phyloP scores from a whole-genome alignment of 1,140 invertebrate genomes.

The Drosophila bocki region DNA sequence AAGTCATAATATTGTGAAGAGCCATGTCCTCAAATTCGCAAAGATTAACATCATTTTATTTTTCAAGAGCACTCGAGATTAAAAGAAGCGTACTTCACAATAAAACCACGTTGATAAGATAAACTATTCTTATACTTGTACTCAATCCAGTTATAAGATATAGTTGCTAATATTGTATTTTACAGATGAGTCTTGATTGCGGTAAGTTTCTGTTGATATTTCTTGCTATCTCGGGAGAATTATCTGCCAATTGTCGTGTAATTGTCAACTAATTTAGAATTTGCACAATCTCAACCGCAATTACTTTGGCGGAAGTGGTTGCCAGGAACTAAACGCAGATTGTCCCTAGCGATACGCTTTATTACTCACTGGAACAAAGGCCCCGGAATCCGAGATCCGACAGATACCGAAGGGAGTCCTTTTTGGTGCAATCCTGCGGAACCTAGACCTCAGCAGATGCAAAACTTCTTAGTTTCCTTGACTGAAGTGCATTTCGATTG shows the following conservation, averaged over 20 bases:
- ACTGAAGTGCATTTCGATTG: slow-evolving; percentile 86
- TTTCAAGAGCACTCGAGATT: not conserved
- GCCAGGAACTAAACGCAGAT: slow-evolving; percentile 41
- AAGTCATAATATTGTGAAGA: not conserved
- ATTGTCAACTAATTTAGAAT: slow-evolving; percentile 72
- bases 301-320: slow-evolving; percentile 39
- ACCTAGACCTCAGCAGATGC: slow-evolving; percentile 80
- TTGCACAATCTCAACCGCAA: slow-evolving; percentile 41
- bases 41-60: not conserved
- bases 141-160: not conserved
- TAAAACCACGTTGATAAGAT: not conserved
- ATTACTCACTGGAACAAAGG: slow-evolving; percentile 47
- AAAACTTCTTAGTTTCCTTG: slow-evolving; percentile 86
- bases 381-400: slow-evolving; percentile 36
- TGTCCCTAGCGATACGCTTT: slow-evolving; percentile 31
- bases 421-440: slow-evolving; percentile 18
- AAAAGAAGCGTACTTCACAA: not conserved
- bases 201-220: not conserved
- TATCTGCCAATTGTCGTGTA: slow-evolving; percentile 52
- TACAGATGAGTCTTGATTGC: slow-evolving; percentile 5
- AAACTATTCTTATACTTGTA: not conserved
- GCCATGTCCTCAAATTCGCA: not conserved
- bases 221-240: slow-evolving; percentile 16
- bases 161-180: not conserved
- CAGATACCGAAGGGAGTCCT: slow-evolving; percentile 29